Base-by-base conservation (phyloP, 2,797 vertebrate species). In the Pipistrellus pipistrellus region DNA sequence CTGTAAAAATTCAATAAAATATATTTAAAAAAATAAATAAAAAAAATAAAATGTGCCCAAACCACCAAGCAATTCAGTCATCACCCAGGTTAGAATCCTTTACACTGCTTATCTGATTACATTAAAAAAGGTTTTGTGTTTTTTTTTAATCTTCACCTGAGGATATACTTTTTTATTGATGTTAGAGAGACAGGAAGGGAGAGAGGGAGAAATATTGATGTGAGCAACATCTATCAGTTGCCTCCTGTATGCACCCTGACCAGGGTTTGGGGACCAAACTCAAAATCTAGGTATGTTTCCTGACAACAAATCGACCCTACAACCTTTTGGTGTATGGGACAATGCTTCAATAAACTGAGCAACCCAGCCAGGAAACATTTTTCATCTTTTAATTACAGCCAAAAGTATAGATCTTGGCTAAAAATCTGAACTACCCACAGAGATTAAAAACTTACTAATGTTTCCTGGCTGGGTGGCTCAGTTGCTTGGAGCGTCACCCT, bases 361-460 rank as follows among this genome's bases (percentile, higher is more conserved):
- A 15, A 66, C n/a, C 64, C 15, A 32, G 14, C n/a, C 30, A 66
- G n/a, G n/a, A 64, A 15, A 32, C 64, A 66, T 32, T 76, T 76
- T 76, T 76, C 73, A 76, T 73, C 83, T 95, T 83, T 83, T 10
- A 85, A 75, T 86, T 57, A 72, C n/a, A 92, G 46, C 15, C 35
- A 80, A 57, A 93, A 68, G 57, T 32, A 21, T 41, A 80, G 32
- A 94, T 25, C n/a, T 71, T 81, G 41, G 30, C 53, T 64, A 57
- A 44, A 86, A 92, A 86, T 81, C 20, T 20, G 44, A 86, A 83
- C 92, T 68, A 80, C 69, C n/a, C 68, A n/a, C 38, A 85, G 66
- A 94, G 53, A 25, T 96, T 90, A 25, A 59, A 86, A 97, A 64
- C 35, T 64, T 77, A 62, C 48, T n/a, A 62, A 62, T 68, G 30